Conservation (phyloP, 2,888 invertebrate genomes). For the Drosophila lacicola region DNA sequence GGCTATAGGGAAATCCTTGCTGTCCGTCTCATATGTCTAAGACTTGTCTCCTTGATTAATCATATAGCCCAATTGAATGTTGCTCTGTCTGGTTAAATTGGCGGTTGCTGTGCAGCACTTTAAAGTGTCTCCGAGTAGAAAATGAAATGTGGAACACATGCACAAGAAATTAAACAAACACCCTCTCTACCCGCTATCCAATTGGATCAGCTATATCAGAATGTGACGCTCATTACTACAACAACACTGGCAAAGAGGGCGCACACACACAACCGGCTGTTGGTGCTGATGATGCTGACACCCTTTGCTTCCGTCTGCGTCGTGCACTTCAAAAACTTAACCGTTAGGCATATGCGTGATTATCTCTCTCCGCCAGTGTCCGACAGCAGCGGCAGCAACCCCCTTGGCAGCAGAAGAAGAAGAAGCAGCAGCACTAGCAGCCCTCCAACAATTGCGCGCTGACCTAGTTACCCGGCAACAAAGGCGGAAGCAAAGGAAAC, state of each 20-base stretch:
- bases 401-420: slow-evolving; percentile 12
- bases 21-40: not conserved
- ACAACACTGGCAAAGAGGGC: slow-evolving; percentile 22
- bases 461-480: slow-evolving; percentile 80
- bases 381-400: slow-evolving; percentile 38
- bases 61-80: slow-evolving; percentile 21
- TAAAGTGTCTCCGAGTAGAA: slow-evolving; percentile 56
- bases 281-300: slow-evolving; percentile 64
- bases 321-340: slow-evolving; percentile 77
- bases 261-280: slow-evolving; percentile 20
- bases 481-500: slow-evolving; percentile 79
- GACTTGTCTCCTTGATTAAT: slow-evolving; percentile 32
- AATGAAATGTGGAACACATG: slow-evolving; percentile 57
- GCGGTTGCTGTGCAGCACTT: slow-evolving; percentile 35
- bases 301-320: slow-evolving; percentile 55
- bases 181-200: slow-evolving; percentile 3
- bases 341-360: slow-evolving; percentile 80
- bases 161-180: slow-evolving; percentile 61
- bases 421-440: slow-evolving; percentile 37
- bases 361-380: slow-evolving; percentile 67
- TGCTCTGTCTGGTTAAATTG: slow-evolving; percentile 23
- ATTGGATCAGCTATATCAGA: slow-evolving; percentile 44
- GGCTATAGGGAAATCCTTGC: not conserved
- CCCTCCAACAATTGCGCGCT: slow-evolving; percentile 77
- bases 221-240: slow-evolving; percentile 62